Conservation (phyloP, 2,888 invertebrate species). For the Hermaeophaga mercurialis region DNA sequence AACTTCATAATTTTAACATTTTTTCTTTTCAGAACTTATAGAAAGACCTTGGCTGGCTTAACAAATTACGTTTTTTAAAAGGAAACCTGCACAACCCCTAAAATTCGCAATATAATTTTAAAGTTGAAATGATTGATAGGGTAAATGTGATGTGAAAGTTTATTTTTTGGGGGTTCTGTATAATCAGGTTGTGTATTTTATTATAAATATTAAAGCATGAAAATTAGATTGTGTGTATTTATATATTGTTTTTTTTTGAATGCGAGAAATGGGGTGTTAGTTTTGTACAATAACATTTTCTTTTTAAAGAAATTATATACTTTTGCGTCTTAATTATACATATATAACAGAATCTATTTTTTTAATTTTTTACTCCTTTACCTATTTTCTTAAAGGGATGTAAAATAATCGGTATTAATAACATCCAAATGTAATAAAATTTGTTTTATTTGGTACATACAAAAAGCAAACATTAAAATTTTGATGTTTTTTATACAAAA, state of each 20-base stretch:
- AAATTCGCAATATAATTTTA: constrained; percentile 7
- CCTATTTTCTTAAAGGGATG: too few relatives aligned
- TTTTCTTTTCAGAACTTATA: too few relatives aligned
- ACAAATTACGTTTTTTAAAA: constrained; percentile 1
- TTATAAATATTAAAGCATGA: constrained; percentile 13
- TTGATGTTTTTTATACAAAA: constrained; percentile 26
- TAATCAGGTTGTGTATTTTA: constrained; percentile 12
- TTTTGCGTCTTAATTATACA: constrained; percentile 13
- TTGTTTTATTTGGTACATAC: constrained; percentile 30
- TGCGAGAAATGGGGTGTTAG: constrained; percentile 22
- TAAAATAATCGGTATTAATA: too few relatives aligned
- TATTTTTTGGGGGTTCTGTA: constrained; percentile 18
- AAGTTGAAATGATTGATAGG: constrained; percentile 5
- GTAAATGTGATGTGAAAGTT: constrained; percentile 24
- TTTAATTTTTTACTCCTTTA: neutral
- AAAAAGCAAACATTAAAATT: constrained; percentile 36
- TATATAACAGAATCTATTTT: neutral
- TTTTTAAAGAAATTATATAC: constrained; percentile 14
- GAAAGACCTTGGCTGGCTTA: too few relatives aligned
- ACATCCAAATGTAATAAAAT: too few relatives aligned
- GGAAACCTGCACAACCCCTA: constrained; percentile 15
- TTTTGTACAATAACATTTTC: constrained; percentile 20
- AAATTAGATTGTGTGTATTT: constrained; percentile 17
- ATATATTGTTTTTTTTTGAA: constrained; percentile 16
- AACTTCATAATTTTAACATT: too few relatives aligned